A percentile compares a stretch with the other conserved stretches of the same genome.
Evolutionary conservation across 2,113 vertebrate species (phyloP).

Genomic region (Xyrauchen texanus): DNA sequence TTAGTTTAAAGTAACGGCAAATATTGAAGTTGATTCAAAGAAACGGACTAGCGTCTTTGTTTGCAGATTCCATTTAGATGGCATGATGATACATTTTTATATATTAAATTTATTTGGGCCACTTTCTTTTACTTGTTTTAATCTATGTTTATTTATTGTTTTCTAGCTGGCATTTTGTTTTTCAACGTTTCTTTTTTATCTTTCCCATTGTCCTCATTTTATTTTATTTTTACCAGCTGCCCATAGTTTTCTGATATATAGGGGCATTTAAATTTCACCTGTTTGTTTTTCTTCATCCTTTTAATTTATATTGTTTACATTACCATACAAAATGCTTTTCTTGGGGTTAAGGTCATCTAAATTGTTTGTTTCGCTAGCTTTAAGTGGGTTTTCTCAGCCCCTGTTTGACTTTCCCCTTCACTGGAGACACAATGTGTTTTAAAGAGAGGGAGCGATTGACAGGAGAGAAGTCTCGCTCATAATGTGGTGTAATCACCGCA

Average conservation of each 20-base stretch:
- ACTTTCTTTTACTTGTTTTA: too few relatives aligned
- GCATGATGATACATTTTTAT: too few relatives aligned
- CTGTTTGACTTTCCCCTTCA: conserved; percentile 16
- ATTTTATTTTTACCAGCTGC: conserved; percentile 8
- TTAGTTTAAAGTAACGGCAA: too few relatives aligned
- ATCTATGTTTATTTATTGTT: not conserved
- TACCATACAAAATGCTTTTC: not conserved
- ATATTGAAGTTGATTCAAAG: too few relatives aligned
- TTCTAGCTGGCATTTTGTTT: not conserved
- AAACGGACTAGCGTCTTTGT: too few relatives aligned
- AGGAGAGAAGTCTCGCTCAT: not conserved
- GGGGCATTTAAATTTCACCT: not conserved
- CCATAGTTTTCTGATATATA: not conserved
- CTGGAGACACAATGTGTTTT: not conserved
- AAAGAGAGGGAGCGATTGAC: conserved; percentile 13
- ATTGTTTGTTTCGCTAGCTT: conserved; percentile 14
- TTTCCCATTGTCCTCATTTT: conserved; percentile 37
- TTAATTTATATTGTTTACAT: conserved; percentile 11
- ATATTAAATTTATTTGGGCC: too few relatives aligned
- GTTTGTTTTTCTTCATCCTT: conserved; percentile 5
- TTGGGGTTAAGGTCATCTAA: not conserved
- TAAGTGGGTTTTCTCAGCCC: conserved; percentile 21
- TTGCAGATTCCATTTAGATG: too few relatives aligned
- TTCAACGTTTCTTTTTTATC: conserved; percentile 15
- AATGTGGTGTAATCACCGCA: conserved; percentile 18